These are phyloP conservation scores for Xanthia icteritia DNA, from an alignment of 2,888 invertebrate species.

Conservation along the genomic window DNA sequence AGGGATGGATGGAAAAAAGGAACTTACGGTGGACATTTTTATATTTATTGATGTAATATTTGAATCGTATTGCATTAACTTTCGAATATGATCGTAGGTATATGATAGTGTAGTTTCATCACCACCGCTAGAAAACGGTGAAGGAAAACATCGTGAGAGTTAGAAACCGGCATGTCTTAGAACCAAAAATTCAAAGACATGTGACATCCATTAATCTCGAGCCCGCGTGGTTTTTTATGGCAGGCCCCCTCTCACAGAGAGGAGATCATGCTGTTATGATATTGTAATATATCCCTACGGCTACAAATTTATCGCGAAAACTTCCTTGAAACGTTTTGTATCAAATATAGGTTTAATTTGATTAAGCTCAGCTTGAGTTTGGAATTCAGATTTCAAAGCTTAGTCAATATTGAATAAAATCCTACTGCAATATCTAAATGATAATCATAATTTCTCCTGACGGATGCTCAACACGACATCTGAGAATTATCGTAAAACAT, in stretches of 20 bases:
- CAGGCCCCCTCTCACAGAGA: no score
- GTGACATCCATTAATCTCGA: no score
- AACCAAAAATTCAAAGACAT: no score
- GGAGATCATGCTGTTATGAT: no score
- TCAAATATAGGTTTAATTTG: neutral
- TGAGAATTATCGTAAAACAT: conserved; percentile 23
- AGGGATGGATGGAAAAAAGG: neutral
- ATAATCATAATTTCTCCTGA: neutral
- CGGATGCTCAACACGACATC: conserved; percentile 15
- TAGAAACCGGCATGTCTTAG: no score
- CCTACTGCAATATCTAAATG: neutral
- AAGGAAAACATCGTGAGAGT: no score
- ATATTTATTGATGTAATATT: neutral
- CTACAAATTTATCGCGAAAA: neutral
- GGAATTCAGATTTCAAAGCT: no score
- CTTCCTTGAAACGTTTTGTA: neutral
- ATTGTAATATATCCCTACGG: neutral
- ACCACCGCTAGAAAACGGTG: no score
- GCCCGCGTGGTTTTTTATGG: no score
- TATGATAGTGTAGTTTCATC: no score
- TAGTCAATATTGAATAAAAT: no score
- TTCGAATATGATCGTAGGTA: neutral
- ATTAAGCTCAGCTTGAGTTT: no score
- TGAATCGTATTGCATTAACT: neutral
- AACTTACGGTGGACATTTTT: neutral